Conservation (phyloP, 2,888 invertebrate species). For the Brachyptera putata region DNA sequence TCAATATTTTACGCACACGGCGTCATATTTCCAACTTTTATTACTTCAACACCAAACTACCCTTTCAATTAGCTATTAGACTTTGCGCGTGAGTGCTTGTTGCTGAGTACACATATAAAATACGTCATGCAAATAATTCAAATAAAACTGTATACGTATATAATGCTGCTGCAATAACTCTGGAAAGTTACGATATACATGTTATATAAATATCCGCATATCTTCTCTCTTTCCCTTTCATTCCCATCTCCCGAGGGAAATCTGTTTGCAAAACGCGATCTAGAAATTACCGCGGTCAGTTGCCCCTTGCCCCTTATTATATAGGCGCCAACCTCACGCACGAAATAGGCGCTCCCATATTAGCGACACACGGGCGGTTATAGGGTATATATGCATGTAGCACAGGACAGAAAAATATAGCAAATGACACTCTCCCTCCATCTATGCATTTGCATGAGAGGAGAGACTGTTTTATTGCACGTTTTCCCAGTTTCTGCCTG, state of each 20-base stretch:
- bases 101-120: no score
- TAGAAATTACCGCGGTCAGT: constrained; percentile 1
- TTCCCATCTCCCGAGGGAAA: constrained; percentile 3
- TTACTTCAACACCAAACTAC: no score
- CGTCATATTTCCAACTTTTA: no score
- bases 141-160: background rate
- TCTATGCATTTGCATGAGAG: background rate
- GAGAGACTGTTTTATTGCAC: background rate
- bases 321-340: no score
- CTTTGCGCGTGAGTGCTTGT: no score
- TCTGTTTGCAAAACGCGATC: background rate
- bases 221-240: background rate
- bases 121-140: background rate
- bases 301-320: background rate
- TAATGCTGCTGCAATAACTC: no score
- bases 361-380: no score
- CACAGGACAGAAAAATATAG: no score
- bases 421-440: background rate
- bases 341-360: background rate
- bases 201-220: constrained; percentile 8
- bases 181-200: background rate
- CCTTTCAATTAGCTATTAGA: no score
- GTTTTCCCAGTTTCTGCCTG: background rate
- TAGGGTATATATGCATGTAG: no score
- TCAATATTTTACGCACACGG: no score